phyloP scores from a whole-genome alignment of 2,113 vertebrate genomes.

The Ciconia stormi region DNA sequence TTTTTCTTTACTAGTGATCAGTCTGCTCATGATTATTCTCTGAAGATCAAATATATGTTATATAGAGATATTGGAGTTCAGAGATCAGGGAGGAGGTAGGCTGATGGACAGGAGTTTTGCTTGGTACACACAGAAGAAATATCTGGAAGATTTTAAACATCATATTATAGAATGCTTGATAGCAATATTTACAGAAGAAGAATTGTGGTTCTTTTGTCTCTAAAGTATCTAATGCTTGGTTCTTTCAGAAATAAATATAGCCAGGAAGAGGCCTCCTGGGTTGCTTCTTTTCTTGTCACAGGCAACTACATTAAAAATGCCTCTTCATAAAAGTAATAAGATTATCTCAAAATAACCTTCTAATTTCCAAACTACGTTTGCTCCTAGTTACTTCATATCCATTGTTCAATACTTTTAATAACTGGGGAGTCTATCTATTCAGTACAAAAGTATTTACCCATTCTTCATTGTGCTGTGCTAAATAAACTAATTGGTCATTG shows the following conservation, averaged over 20 bases:
- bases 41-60: not conserved
- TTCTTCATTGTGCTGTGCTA: not conserved
- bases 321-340: not conserved
- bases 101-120: not conserved
- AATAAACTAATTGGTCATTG: not conserved
- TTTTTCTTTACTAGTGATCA: not conserved
- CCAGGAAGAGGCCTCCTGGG: not conserved
- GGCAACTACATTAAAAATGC: not conserved
- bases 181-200: not conserved
- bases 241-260: not conserved
- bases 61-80: not conserved
- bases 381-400: not conserved
- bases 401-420: not conserved
- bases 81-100: not conserved
- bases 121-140: not conserved
- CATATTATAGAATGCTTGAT: not conserved
- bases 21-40: not conserved
- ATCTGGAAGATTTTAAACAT: not conserved
- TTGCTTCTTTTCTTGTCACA: not conserved
- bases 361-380: not conserved
- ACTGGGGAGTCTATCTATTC: not conserved
- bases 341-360: not conserved
- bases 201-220: not conserved
- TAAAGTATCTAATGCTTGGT: not conserved
- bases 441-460: not conserved